Evolutionary conservation across 2,113 vertebrate genomes (phyloP).

Genomic region (Phodopus roborovskii): DNA sequence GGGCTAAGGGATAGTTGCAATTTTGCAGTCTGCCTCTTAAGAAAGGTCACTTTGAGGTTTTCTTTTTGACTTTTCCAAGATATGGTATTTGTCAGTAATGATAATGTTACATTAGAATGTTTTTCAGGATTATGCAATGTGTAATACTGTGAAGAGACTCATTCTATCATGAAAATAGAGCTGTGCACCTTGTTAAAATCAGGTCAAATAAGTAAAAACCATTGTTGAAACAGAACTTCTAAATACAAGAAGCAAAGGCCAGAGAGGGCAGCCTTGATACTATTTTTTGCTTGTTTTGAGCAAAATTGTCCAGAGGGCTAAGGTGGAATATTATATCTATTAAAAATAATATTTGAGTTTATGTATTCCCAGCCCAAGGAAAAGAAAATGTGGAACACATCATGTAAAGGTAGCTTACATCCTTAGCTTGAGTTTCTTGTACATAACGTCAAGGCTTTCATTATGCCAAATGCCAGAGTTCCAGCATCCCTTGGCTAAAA

Average conservation of each 20-base stretch:
- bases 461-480: neutral
- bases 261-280: constrained; percentile 68
- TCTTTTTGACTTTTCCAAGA: constrained; percentile 65
- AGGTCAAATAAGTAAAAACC: constrained; percentile 77
- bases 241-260: constrained; percentile 75
- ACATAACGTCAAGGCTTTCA: constrained; percentile 58
- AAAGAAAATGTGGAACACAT: constrained; percentile 68
- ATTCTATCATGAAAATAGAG: constrained; percentile 74
- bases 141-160: constrained; percentile 73
- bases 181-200: constrained; percentile 72
- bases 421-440: constrained; percentile 74
- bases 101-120: constrained; percentile 78
- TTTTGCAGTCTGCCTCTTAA: constrained; percentile 57
- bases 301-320: constrained; percentile 73
- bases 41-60: constrained; percentile 73
- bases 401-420: constrained; percentile 69
- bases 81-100: constrained; percentile 80
- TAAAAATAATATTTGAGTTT: constrained; percentile 50
- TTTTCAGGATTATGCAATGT: constrained; percentile 52
- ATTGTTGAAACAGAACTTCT: constrained; percentile 66
- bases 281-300: constrained; percentile 80
- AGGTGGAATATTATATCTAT: constrained; percentile 58
- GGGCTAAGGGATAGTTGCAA: constrained; percentile 10
- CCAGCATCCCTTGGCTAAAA: neutral
- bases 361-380: constrained; percentile 66